Base-by-base conservation (phyloP, 1,140 invertebrate genomes). In the Microvelia longipes region DNA sequence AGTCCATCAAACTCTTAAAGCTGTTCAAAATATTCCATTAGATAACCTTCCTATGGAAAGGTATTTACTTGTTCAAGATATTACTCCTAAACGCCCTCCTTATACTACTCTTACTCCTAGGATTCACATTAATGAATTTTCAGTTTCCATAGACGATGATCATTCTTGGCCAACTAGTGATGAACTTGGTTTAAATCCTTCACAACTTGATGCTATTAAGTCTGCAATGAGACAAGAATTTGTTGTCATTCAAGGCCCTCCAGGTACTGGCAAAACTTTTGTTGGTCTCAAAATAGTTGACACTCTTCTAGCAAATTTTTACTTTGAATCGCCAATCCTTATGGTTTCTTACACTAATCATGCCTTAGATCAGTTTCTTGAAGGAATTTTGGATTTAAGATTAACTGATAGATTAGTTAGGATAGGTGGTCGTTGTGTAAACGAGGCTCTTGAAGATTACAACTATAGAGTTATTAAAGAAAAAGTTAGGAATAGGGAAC, bases 241-340 rank as follows among this genome's bases (percentile, higher is more conserved):
- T 73, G 81, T 84, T 1, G 79, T 94, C 1, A 92, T 93, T 72
- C 92, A 93, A 81, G 87, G 87, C 0, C 87, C 87, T 14, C 90
- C 90, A 0, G 90, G 90, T 1, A 91, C 90, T 0, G 90, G 90
- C 0, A 92, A 92, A 80, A 91, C 90, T 0, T 88, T 81, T 19
- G 19, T 19, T 60, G 35, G 35, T 19, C 35, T 60, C 11, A 60
- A 60, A 60, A 60, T 60, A 11, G 35, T 60, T 11, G 35, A 60
- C 11, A 19, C 35, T 60, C 19, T 60, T 11, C n/a, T n/a, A n/a
- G n/a, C n/a, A n/a, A n/a, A 11, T 11, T n/a, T n/a, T n/a, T n/a
- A n/a, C n/a, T n/a, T n/a, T n/a, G 19, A 60, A 60, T 11, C 11
- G 11, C 35, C 35, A 11, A 60, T 60, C 19, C 35, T 60, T 60